These are phyloP conservation scores for Caloenas nicobarica DNA, from an alignment of 2,113 vertebrate genomes.

Conservation along the genomic window DNA sequence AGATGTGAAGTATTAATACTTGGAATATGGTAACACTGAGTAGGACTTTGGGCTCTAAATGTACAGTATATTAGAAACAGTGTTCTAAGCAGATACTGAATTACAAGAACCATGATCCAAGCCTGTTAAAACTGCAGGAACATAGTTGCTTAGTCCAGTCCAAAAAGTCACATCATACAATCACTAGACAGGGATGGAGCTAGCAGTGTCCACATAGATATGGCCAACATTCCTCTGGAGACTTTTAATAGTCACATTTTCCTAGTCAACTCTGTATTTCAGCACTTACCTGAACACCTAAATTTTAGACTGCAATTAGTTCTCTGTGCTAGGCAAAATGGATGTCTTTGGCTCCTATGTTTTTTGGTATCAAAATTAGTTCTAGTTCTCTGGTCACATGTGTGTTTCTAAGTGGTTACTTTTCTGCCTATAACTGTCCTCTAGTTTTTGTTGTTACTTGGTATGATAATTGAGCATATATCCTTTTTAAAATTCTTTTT, in stretches of 20 bases:
- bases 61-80: neutral
- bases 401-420: neutral
- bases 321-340: neutral
- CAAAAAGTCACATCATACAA: neutral
- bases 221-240: neutral
- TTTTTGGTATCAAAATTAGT: neutral
- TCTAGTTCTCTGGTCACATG: neutral
- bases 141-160: neutral
- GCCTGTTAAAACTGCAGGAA: neutral
- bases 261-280: neutral
- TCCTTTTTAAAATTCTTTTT: neutral
- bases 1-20: neutral
- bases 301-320: neutral
- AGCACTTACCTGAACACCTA: neutral
- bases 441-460: neutral
- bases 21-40: neutral
- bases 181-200: neutral
- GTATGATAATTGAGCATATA: neutral
- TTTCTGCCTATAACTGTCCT: neutral
- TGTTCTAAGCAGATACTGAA: neutral
- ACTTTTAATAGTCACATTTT: neutral
- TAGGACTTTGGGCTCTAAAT: neutral
- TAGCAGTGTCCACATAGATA: too few relatives aligned
- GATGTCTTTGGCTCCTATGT: rapidly evolving
- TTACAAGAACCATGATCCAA: neutral